Conservation (phyloP, 2,113 vertebrate genomes). For the Misgurnus mizolepis region DNA sequence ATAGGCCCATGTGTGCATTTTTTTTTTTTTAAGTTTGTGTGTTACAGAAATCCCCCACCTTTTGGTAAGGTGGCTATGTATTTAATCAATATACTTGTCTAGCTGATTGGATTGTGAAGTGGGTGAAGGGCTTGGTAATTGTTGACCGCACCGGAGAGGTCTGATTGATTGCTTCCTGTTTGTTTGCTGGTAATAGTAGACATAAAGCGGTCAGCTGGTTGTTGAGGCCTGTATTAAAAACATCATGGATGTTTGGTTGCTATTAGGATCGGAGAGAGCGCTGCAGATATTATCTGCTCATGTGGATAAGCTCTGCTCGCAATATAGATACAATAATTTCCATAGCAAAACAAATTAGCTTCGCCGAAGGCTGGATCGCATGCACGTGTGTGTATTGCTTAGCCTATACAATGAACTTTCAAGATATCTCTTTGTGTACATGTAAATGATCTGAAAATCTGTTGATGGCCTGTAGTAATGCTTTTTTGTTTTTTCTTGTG, state of each 20-base stretch:
- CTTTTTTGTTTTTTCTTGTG: slow-evolving; percentile 31
- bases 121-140: slow-evolving; percentile 70
- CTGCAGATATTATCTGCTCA: not conserved
- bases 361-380: not conserved
- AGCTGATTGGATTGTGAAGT: slow-evolving; percentile 69
- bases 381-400: not conserved
- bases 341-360: not conserved
- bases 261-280: not conserved
- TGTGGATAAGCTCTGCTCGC: not conserved
- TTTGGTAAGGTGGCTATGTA: slow-evolving; percentile 31
- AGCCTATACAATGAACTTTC: not conserved
- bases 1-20: not conserved
- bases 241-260: not conserved
- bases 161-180: slow-evolving; percentile 75
- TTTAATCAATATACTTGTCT: slow-evolving; percentile 69
- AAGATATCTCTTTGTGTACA: not conserved
- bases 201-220: slow-evolving; percentile 37
- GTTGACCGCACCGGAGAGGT: slow-evolving; percentile 67
- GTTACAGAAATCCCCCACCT: not conserved
- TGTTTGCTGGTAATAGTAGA: slow-evolving; percentile 53
- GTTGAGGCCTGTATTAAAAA: slow-evolving; percentile 5
- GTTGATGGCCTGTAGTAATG: slow-evolving; percentile 25
- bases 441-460: not conserved
- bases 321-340: not conserved
- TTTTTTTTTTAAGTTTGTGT: not conserved